Evolutionary conservation across 2,113 vertebrate genomes (phyloP), one percentile per base, ranked within the genome.

Genomic region (Percopsis transmontana): DNA sequence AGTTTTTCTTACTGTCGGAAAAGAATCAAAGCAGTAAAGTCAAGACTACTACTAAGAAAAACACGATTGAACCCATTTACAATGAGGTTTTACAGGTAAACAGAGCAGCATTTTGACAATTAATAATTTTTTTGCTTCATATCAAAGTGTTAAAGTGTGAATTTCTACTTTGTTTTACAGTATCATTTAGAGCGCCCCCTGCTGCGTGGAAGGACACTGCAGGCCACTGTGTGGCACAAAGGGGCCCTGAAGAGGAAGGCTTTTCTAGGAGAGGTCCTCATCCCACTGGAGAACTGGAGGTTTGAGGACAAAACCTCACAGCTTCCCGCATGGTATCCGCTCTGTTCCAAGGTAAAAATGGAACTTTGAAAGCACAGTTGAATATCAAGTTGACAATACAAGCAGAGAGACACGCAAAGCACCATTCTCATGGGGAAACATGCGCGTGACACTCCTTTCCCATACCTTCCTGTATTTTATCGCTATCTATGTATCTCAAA

Each of bases 151-250:
- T 6, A 33, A 33, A 7, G 4, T 4, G 27, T 33, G 27, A 33
- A 33, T 33, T 33, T 6, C 8, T 33, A n/a, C 33, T 0, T 21
- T 50, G 20, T 51, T 52, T 20, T 0, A 60, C 60, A 98, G 96
- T 95, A 92, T 77, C 87, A 89, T 47, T 87, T 95, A 63, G 92
- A 93, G 57, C 86, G 62, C 13, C 75, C 85, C 24, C 90, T 93
- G 86, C 86, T 98, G 86, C 68, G 51, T 61, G 88, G 86, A 8
- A 92, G 92, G 59, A 86, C 85, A 20, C 91, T 98, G 70, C 94
- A 94, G 74, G 88, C 93, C 10, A 92, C 94, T 0, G 94, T 97
- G 86, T 99, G 95, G 96, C 95, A 97, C 27, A 84, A 90, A 38
- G 91, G 90, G 40, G 76, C 84, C 0, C 90, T 98, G 58, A 89